Evolutionary conservation across 2,113 vertebrate species (phyloP), one percentile per base, ranked within the genome.

Genomic region (Otocyon megalotis): DNA sequence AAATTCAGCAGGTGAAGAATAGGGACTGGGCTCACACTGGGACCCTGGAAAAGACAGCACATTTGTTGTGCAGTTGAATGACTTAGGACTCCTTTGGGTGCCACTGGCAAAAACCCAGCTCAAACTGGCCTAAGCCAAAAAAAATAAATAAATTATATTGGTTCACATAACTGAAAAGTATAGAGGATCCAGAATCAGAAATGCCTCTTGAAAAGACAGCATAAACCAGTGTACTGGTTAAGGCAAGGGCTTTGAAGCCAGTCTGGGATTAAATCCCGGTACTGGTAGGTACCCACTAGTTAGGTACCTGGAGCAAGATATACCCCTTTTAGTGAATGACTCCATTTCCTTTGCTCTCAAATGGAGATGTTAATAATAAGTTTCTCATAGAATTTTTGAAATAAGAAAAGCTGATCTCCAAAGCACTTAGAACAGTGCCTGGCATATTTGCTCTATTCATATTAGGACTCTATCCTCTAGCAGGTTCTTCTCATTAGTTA

Each of bases 291-390:
- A 48, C 1, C 12, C 54, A 22, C 30, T 88, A 50, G 54, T 19
- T 86, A 2, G n/a, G n/a, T n/a, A n/a, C 4, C 37, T 11, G 8
- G n/a, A 94, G 19, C 17, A 65, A 82, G 5, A 22, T 71, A 26
- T 77, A 37, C 88, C 53, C 0, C 14, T 48, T 58, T 96, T 30
- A 65, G 30, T 63, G 43, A 88, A 19, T 63, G 53, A 80, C 11
- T 83, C 62, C 22, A 4, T 65, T 97, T 82, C 17, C 17, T 88
- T 77, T 72, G 24, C 37, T 82, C 22, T 95, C 85, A 90, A 69
- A 81, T 37, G 13, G 13, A 56, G 2, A 43, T 62, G 69, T 53
- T 56, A 60, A 35, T 60, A 32, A 26, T 43, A 37, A 28, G 10
- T 56, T 86, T 74, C 43, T 82, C 24, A 32, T 35, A 53, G 14